Evolutionary conservation across 2,888 invertebrate genomes (phyloP), one percentile per base, ranked within the genome.

Genomic region (Colostygia pectinataria): DNA sequence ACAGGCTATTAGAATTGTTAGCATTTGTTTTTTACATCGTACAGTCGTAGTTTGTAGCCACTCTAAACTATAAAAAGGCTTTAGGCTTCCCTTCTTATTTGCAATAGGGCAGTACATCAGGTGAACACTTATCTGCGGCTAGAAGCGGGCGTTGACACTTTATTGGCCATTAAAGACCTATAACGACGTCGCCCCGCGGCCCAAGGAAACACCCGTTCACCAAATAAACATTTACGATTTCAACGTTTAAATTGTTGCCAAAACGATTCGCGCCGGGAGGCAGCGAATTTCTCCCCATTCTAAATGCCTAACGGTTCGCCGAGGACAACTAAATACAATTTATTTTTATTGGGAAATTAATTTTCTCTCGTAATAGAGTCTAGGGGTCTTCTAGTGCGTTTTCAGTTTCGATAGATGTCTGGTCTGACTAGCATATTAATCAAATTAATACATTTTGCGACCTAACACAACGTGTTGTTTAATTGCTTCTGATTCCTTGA

Each of bases 221-320:
- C 79, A 82, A 86, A 86, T 85, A 86, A 87, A 86, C 87, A 86
- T 86, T 87, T 86, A 84, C 84, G 85, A 82, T 80, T 79, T 65
- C 73, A 69, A 64, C 81, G 79, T 77, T 83, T 83, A 86, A 85
- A 84, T 87, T 83, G 84, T 86, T 83, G 81, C 82, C 83, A 76
- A 78, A 84, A 83, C 84, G 83, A 80, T 83, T 85, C 79, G 64
- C 78, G 76, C 79, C 68, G 68, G 66, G 71, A 73, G 55, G 68
- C 68, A 71, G 69, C 63, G 64, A 72, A 79, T 74, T 77, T 80
- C 74, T 67, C 75, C 70, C 63, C 68, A 61, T 68, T 74, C 77
- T 83, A 80, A 86, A 83, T 78, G 77, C 80, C 78, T 82, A 79
- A 83, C 77, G 78, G 78, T 78, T 75, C 79, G 79, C 74, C 76